Evolutionary conservation across 1,140 invertebrate species (phyloP).

Genomic region (Cotesia chilonis): DNA sequence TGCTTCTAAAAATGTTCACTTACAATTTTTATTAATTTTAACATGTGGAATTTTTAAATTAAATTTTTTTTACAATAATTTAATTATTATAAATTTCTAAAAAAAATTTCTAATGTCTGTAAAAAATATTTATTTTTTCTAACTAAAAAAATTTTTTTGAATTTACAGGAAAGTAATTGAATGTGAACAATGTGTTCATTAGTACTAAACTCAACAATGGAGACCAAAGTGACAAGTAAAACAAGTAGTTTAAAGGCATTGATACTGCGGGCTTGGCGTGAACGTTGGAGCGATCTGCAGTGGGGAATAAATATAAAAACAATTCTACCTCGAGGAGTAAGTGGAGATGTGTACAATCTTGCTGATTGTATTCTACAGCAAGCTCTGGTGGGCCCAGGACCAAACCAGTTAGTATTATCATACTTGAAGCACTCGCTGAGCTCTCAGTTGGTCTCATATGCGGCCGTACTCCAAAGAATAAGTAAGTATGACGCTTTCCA

Average conservation of each 20-base stretch:
- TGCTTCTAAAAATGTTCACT: too few relatives aligned
- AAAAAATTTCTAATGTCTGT: too few relatives aligned
- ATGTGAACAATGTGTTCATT: slow-evolving; percentile 42
- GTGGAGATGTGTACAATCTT: slow-evolving; percentile 90
- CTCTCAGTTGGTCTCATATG: slow-evolving; percentile 88
- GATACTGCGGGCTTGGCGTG: slow-evolving; percentile 88
- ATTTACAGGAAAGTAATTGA: too few relatives aligned
- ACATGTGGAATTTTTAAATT: too few relatives aligned
- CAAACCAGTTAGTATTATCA: slow-evolving; percentile 88
- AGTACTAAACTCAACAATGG: slow-evolving; percentile 64
- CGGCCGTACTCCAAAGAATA: slow-evolving; percentile 86
- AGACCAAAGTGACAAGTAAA: slow-evolving; percentile 83
- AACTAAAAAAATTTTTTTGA: too few relatives aligned
- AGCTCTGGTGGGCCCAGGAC: slow-evolving; percentile 89
- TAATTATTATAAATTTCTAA: too few relatives aligned
- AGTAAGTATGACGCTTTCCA: slow-evolving; percentile 89
- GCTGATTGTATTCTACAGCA: slow-evolving; percentile 93
- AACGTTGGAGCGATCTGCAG: slow-evolving; percentile 92
- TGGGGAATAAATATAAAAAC: slow-evolving; percentile 96
- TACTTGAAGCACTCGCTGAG: slow-evolving; percentile 92
- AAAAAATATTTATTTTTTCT: too few relatives aligned
- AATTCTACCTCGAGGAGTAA: slow-evolving; percentile 83
- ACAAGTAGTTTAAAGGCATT: slow-evolving; percentile 86
- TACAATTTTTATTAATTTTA: too few relatives aligned
- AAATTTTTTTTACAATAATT: too few relatives aligned